A percentile compares a stretch with the other conserved stretches of the same genome.
Evolutionary conservation across 2,888 invertebrate species (phyloP).

Genomic region (Ptycholaimellus sp.): DNA sequence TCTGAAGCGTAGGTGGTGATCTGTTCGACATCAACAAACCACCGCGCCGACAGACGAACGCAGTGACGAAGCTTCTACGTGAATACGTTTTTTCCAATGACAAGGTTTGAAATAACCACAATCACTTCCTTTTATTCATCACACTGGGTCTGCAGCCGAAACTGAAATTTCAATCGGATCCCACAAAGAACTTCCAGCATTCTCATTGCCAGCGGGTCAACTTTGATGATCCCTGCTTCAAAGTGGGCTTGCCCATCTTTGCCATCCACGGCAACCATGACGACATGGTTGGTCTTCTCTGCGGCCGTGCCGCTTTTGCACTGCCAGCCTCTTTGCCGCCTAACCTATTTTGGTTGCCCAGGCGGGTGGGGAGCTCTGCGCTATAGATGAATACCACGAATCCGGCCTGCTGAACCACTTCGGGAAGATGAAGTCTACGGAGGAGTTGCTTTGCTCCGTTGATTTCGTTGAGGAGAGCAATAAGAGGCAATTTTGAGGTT

Average conservation of each 20-base stretch:
- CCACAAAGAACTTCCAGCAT: constrained; percentile 49
- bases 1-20: constrained; percentile 52
- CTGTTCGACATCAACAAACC: constrained; percentile 86
- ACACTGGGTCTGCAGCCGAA: too few relatives aligned
- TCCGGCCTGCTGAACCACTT: constrained; percentile 83
- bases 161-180: constrained; percentile 66
- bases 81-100: constrained; percentile 38
- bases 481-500: not conserved
- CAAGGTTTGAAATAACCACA: constrained; percentile 34
- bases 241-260: constrained; percentile 66
- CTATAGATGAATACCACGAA: constrained; percentile 50
- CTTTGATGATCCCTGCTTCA: constrained; percentile 79
- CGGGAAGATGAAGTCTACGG: constrained; percentile 53
- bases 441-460: constrained; percentile 22
- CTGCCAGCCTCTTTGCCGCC: too few relatives aligned
- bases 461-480: not conserved
- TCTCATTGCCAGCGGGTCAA: constrained; percentile 45
- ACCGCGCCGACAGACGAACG: constrained; percentile 46
- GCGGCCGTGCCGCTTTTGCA: too few relatives aligned
- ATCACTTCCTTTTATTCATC: too few relatives aligned
- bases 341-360: too few relatives aligned
- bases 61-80: constrained; percentile 47
- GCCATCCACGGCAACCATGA: constrained; percentile 98
- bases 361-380: constrained; percentile 44
- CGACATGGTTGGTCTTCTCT: constrained; percentile 48